These are phyloP conservation scores for Paraescarpia echinospica DNA, from an alignment of 1,140 invertebrate species.

Conservation along the genomic window DNA sequence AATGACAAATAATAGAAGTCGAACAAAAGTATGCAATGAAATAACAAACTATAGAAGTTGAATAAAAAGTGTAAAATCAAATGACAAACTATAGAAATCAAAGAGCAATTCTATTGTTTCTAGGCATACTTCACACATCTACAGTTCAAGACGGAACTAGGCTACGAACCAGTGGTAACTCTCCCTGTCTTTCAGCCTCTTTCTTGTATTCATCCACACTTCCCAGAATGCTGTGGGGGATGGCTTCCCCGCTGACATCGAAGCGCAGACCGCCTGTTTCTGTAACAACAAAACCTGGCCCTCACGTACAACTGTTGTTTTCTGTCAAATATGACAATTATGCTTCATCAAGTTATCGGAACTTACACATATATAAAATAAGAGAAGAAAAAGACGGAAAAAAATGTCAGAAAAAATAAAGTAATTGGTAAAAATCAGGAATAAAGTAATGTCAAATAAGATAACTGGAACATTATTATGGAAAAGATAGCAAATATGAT, in stretches of 20 bases:
- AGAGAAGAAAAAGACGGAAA: not conserved
- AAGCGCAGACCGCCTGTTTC: slow-evolving; percentile 52
- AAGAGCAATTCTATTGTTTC: too few relatives aligned
- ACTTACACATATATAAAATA: not conserved
- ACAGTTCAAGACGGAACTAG: not conserved
- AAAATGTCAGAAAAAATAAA: not conserved
- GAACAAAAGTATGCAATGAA: too few relatives aligned
- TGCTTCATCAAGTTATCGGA: not conserved
- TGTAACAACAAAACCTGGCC: slow-evolving; percentile 17
- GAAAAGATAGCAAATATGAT: not conserved
- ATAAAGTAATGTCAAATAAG: not conserved
- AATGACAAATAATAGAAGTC: too few relatives aligned
- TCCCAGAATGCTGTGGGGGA: slow-evolving; percentile 55
- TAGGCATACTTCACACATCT: not conserved
- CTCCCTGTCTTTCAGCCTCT: slow-evolving; percentile 44
- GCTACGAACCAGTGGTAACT: slow-evolving; percentile 28
- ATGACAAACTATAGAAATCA: too few relatives aligned
- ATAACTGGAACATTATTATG: not conserved
- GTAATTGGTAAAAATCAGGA: not conserved
- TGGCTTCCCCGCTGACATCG: slow-evolving; percentile 43
- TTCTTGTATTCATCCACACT: slow-evolving; percentile 51
- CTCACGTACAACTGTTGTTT: not conserved
- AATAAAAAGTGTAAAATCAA: too few relatives aligned
- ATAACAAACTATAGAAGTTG: too few relatives aligned
- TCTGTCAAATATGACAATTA: not conserved